Evolutionary conservation across 2,888 invertebrate species (phyloP).

Genomic region (Tridacna gigas): DNA sequence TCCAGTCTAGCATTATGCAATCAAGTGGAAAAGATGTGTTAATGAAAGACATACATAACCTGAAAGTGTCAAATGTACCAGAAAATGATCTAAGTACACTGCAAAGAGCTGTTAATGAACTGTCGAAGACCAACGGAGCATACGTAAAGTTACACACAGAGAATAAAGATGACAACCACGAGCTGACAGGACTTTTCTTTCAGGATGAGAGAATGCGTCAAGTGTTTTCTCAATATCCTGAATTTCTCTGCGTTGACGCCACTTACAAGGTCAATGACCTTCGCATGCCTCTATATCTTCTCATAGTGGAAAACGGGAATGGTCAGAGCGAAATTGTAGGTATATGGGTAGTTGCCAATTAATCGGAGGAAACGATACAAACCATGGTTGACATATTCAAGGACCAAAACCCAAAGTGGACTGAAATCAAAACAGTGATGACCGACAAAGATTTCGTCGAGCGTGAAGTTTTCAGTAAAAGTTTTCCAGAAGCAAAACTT

Average conservation of each 20-base stretch:
- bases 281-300: slow-evolving; percentile 30
- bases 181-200: slow-evolving; percentile 36
- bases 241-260: slow-evolving; percentile 38
- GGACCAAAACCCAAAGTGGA: slow-evolving; percentile 41
- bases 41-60: slow-evolving; percentile 35
- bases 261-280: slow-evolving; percentile 41
- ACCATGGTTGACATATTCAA: slow-evolving; percentile 29
- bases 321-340: slow-evolving; percentile 36
- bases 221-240: slow-evolving; percentile 19
- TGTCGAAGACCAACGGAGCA: slow-evolving; percentile 25
- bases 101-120: slow-evolving; percentile 23
- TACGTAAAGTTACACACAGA: slow-evolving; percentile 32
- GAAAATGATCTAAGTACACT: slow-evolving; percentile 24
- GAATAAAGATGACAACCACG: slow-evolving; percentile 7
- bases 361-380: slow-evolving; percentile 30
- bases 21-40: slow-evolving; percentile 25
- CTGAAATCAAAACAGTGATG: slow-evolving; percentile 24
- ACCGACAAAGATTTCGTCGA: slow-evolving; percentile 42
- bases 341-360: slow-evolving; percentile 35
- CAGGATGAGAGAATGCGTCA: slow-evolving; percentile 28
- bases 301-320: slow-evolving; percentile 36
- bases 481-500: slow-evolving; percentile 20
- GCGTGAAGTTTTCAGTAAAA: slow-evolving; percentile 23
- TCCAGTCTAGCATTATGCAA: slow-evolving; percentile 5
- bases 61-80: slow-evolving; percentile 28